These are phyloP conservation scores for Papilio polytes DNA, from an alignment of 1,140 invertebrate species.

Conservation along the genomic window DNA sequence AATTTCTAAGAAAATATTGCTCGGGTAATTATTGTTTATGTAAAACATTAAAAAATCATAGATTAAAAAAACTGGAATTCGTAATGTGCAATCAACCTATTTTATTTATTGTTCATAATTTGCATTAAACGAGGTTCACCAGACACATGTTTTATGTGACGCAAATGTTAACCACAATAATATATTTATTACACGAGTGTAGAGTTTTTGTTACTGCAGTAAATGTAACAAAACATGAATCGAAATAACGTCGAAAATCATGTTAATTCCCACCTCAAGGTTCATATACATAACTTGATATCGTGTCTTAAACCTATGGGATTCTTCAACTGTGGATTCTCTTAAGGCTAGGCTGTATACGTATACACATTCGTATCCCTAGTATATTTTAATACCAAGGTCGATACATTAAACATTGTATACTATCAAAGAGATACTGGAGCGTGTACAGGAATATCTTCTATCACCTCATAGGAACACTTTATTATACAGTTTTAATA, in stretches of 20 bases:
- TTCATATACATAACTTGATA: not conserved
- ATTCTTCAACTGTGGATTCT: no score
- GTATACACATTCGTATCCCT: no score
- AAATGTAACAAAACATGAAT: not conserved
- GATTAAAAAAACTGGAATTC: no score
- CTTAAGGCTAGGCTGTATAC: no score
- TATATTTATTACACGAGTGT: slow-evolving; percentile 11
- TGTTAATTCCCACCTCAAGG: not conserved
- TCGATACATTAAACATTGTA: no score
- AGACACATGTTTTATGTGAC: slow-evolving; percentile 14
- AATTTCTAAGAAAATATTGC: not conserved
- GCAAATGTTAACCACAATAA: slow-evolving; percentile 14
- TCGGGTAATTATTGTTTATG: no score
- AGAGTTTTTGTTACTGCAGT: slow-evolving; percentile 5
- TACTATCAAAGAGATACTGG: no score
- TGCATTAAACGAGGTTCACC: slow-evolving; percentile 13
- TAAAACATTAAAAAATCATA: no score
- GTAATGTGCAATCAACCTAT: not conserved
- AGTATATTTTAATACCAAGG: no score
- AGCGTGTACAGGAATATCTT: no score
- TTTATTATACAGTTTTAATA: no score
- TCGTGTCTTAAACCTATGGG: not conserved
- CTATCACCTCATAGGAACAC: no score
- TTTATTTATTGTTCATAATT: slow-evolving; percentile 22
- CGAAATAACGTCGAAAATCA: not conserved